phyloP scores from a whole-genome alignment of 2,888 invertebrate species.

The Polydesmus complanatus region DNA sequence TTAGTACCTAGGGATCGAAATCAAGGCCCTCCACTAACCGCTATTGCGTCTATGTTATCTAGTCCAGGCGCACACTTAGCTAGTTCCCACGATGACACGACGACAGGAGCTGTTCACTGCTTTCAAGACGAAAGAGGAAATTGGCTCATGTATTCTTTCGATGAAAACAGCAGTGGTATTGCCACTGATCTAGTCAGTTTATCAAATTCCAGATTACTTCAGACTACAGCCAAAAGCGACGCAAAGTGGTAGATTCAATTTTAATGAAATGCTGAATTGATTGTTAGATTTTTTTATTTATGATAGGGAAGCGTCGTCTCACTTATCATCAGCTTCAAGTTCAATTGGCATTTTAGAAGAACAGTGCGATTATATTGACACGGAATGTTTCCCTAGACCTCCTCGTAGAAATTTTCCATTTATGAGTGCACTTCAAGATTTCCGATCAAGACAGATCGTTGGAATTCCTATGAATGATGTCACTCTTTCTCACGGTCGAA shows the following conservation, averaged over 20 bases:
- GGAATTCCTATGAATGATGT: slow-evolving; percentile 13
- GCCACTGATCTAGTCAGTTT: slow-evolving; percentile 25
- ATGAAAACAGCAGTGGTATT: slow-evolving; percentile 50
- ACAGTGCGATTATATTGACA: slow-evolving; percentile 21
- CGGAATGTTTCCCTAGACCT: slow-evolving; percentile 6
- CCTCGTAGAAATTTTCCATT: slow-evolving; percentile 26
- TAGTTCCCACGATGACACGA: slow-evolving; percentile 63
- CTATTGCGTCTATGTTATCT: slow-evolving; percentile 25
- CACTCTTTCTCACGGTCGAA: slow-evolving; percentile 21
- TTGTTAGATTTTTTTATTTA: slow-evolving; percentile 3
- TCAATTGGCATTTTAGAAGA: slow-evolving; percentile 34
- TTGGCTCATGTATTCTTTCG: slow-evolving; percentile 76
- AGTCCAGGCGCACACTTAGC: slow-evolving; percentile 49
- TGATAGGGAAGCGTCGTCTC: slow-evolving; percentile 23
- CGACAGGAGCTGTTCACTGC: slow-evolving; percentile 70
- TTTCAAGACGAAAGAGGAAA: slow-evolving; percentile 70
- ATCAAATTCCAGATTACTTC: slow-evolving; percentile 13
- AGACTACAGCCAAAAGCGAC: slow-evolving; percentile 15
- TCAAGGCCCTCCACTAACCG: slow-evolving; percentile 20
- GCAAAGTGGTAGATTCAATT: slow-evolving; percentile 18
- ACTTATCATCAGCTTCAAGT: slow-evolving; percentile 30
- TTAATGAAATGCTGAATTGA: slow-evolving; percentile 4
- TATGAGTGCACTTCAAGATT: slow-evolving; percentile 28
- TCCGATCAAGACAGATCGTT: slow-evolving; percentile 28
- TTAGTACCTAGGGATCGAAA: slow-evolving; percentile 29